These are phyloP conservation scores for Tineola bisselliella DNA, from an alignment of 2,888 invertebrate species.

Conservation along the genomic window DNA sequence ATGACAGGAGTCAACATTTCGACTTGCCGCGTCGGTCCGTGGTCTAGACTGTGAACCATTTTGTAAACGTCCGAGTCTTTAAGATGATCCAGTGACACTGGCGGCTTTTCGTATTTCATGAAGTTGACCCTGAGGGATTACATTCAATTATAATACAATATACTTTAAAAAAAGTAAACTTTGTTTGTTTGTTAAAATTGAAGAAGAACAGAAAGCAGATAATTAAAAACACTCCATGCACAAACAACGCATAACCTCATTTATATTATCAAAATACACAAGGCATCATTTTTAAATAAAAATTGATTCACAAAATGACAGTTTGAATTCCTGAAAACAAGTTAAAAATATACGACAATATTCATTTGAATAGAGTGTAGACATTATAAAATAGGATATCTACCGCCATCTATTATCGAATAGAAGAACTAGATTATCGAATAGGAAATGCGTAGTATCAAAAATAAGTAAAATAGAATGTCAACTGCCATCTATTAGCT, in stretches of 20 bases:
- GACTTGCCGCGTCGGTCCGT: conserved; percentile 72
- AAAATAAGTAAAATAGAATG: no score
- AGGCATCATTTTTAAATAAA: conserved; percentile 31
- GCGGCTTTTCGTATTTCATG: conserved; percentile 87
- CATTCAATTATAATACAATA: no score
- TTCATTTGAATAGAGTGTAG: no score
- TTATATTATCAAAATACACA: conserved; percentile 30
- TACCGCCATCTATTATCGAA: no score
- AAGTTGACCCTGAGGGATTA: conserved; percentile 82
- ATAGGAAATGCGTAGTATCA: no score
- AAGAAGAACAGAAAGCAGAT: no score
- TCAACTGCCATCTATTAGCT: no score
- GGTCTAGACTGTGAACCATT: conserved; percentile 80
- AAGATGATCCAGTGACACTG: conserved; percentile 77
- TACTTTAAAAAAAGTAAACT: no score
- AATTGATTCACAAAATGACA: conserved; percentile 56
- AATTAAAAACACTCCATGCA: no score
- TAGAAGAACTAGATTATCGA: no score
- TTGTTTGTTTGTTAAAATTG: no score
- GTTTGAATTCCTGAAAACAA: conserved; percentile 63
- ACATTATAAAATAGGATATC: no score
- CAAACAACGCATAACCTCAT: conserved; percentile 19
- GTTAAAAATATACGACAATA: not conserved
- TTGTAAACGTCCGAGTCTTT: conserved; percentile 84
- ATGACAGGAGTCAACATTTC: conserved; percentile 65